phyloP scores from a whole-genome alignment of 2,888 invertebrate species.

The Eumacrocentrus americanus region DNA sequence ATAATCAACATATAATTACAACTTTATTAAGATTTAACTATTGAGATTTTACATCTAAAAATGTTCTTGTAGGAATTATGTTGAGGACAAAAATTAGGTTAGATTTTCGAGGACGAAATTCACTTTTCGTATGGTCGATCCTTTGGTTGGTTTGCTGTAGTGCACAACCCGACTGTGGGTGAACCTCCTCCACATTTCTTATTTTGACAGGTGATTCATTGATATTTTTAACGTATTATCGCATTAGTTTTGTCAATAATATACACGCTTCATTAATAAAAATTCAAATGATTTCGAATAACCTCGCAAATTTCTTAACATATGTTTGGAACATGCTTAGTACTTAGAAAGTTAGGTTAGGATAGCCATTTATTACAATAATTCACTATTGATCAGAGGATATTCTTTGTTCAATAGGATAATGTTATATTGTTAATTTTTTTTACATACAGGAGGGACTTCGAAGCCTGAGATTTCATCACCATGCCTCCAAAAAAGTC shows the following conservation, averaged over 20 bases:
- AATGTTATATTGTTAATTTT: background rate
- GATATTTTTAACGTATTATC: constrained; percentile 15
- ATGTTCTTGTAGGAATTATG: too few relatives aligned
- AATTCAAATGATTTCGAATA: background rate
- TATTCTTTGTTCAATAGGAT: background rate
- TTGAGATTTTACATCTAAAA: too few relatives aligned
- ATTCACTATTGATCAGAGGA: background rate
- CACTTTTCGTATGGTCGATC: too few relatives aligned
- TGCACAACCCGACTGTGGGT: constrained; percentile 33
- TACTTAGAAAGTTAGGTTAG: constrained; percentile 35
- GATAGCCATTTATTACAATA: constrained; percentile 6
- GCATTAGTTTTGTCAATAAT: background rate
- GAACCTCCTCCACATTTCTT: constrained; percentile 45
- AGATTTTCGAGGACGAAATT: too few relatives aligned
- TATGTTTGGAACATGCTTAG: constrained; percentile 38
- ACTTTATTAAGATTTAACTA: too few relatives aligned
- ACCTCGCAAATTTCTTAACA: constrained; percentile 9
- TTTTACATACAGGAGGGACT: constrained; percentile 24
- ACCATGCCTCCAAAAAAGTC: constrained; percentile 75
- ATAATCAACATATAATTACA: too few relatives aligned
- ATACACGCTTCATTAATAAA: background rate
- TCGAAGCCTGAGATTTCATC: constrained; percentile 25
- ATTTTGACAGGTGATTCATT: constrained; percentile 46
- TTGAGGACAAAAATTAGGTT: too few relatives aligned
- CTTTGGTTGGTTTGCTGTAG: constrained; percentile 30